Percentiles rank a stretch among this genome's conserved stretches.
Conservation (phyloP, 2,797 vertebrate genomes). For the Aldrovandia affinis region DNA sequence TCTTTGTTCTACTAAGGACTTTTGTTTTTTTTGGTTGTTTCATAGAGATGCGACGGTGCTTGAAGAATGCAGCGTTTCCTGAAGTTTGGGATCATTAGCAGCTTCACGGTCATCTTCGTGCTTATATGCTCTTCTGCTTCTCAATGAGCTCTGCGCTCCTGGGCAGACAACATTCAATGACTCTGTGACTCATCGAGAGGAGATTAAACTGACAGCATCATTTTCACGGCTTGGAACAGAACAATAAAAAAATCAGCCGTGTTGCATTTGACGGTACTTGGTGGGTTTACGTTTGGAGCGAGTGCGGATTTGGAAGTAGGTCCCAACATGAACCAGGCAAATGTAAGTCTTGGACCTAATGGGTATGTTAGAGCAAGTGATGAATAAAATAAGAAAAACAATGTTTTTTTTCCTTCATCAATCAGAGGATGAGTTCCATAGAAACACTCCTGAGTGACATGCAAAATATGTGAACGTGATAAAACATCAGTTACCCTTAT, state of each 20-base stretch:
- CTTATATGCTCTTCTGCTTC: constrained; percentile 31
- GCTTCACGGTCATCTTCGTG: constrained; percentile 39
- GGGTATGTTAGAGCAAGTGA: not conserved
- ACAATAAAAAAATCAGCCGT: constrained; percentile 41
- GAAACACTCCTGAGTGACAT: not conserved
- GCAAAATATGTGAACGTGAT: not conserved
- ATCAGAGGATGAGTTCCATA: not conserved
- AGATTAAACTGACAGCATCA: constrained; percentile 43
- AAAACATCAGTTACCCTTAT: not conserved
- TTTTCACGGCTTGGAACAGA: constrained; percentile 41
- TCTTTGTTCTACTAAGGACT: constrained; percentile 61
- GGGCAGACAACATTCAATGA: constrained; percentile 34
- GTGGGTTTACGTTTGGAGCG: not conserved
- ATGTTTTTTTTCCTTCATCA: no score
- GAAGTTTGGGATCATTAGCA: constrained; percentile 21
- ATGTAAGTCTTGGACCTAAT: not conserved
- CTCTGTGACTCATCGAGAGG: constrained; percentile 43
- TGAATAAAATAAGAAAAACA: not conserved
- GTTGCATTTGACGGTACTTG: not conserved
- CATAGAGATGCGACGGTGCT: constrained; percentile 6
- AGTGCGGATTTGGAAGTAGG: not conserved
- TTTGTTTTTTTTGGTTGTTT: constrained; percentile 48
- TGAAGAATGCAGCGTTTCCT: constrained; percentile 13
- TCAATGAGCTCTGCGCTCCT: constrained; percentile 31
- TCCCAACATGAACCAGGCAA: not conserved